Conservation (phyloP, 2,113 vertebrate genomes). For the crab-eating macaque (Macaca fascicularis) region DNA sequence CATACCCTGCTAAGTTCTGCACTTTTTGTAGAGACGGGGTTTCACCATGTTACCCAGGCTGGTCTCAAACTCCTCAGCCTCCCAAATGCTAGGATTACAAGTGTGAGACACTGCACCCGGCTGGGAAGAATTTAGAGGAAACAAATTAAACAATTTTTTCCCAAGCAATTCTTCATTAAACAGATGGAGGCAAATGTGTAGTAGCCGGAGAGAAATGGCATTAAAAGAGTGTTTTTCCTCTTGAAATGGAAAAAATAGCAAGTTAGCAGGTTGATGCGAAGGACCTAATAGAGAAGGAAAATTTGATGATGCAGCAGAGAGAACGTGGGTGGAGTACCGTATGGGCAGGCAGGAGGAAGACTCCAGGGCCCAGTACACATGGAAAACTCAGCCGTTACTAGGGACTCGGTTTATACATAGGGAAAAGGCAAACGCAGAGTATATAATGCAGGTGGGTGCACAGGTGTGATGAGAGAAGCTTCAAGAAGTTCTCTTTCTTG, state of each 20-base stretch:
- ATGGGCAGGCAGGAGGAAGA: not conserved
- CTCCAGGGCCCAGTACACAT: fast-evolving
- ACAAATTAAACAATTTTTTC: not conserved
- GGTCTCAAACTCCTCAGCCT: too few relatives aligned
- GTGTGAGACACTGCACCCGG: too few relatives aligned
- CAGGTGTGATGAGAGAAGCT: not conserved
- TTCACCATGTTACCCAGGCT: too few relatives aligned
- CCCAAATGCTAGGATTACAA: too few relatives aligned
- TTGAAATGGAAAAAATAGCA: not conserved
- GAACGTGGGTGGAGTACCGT: fast-evolving
- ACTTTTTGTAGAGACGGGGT: too few relatives aligned
- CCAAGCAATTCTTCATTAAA: not conserved
- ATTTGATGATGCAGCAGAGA: not conserved
- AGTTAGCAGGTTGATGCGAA: not conserved
- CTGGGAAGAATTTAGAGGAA: not conserved
- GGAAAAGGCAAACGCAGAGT: not conserved
- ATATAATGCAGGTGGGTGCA: not conserved
- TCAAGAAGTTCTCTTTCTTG: not conserved
- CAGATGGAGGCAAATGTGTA: not conserved
- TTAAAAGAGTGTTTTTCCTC: not conserved
- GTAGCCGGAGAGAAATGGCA: not conserved
- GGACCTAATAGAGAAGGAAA: not conserved
- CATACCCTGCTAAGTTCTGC: too few relatives aligned
- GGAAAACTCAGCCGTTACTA: not conserved
- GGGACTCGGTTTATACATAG: fast-evolving